Evolutionary conservation across 2,888 invertebrate species (phyloP).

Genomic region (Diploptera punctata): DNA sequence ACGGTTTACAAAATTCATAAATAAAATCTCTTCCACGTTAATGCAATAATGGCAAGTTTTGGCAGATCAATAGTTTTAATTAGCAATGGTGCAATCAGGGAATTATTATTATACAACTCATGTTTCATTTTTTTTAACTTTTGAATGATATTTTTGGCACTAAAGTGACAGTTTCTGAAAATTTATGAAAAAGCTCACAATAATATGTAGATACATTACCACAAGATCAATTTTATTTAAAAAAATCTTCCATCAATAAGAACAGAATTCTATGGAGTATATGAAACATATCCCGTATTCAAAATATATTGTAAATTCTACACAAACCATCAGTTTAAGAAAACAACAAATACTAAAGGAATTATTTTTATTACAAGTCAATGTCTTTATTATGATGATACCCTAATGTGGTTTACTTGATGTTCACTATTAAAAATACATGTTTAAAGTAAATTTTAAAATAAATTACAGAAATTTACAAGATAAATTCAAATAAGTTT

Average conservation of each 20-base stretch:
- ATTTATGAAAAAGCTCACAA: conserved; percentile 8
- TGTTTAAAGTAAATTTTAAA: too few species aligned
- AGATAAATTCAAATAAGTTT: too few species aligned
- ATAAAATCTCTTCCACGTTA: conserved; percentile 22
- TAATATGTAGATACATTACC: conserved; percentile 6
- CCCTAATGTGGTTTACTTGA: too few species aligned
- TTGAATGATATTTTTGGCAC: conserved; percentile 8
- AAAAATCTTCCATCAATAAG: conserved; percentile 8
- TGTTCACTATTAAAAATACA: too few species aligned
- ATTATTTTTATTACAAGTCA: too few species aligned
- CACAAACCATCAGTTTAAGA: neutral
- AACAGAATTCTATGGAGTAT: neutral
- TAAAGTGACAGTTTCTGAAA: conserved; percentile 14
- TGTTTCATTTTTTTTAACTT: neutral
- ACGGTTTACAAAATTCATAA: conserved; percentile 22
- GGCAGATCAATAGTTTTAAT: conserved; percentile 19
- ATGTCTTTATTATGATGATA: too few species aligned
- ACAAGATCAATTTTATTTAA: neutral
- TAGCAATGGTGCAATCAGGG: conserved; percentile 5
- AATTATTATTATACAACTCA: neutral
- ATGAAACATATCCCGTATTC: neutral
- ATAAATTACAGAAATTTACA: too few species aligned
- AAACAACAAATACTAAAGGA: neutral
- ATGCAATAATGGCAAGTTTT: conserved; percentile 27
- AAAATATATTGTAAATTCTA: neutral